Percentiles rank a stretch among this genome's conserved stretches.
phyloP scores from a whole-genome alignment of 2,888 invertebrate species.

The Saturnia japonica region DNA sequence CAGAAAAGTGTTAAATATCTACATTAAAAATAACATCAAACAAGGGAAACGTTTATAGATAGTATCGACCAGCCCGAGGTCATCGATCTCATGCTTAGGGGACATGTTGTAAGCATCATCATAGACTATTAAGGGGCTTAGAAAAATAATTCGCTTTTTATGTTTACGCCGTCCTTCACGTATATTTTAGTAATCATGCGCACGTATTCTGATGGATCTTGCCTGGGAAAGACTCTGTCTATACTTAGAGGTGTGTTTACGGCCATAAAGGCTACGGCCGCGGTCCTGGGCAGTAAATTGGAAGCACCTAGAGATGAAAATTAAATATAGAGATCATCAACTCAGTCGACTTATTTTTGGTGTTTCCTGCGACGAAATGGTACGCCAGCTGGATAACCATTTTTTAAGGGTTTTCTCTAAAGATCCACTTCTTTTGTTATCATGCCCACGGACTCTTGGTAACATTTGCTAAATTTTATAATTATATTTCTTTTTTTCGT shows the following conservation, averaged over 20 bases:
- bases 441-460: too few relatives aligned
- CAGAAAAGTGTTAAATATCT: slow-evolving; percentile 10
- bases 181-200: neutral
- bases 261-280: too few relatives aligned
- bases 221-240: neutral
- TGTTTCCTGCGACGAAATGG: too few relatives aligned
- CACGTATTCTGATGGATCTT: neutral
- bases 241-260: neutral
- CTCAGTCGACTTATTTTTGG: too few relatives aligned
- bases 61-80: slow-evolving; percentile 9
- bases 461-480: too few relatives aligned
- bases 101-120: slow-evolving; percentile 8
- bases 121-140: neutral
- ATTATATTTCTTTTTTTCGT: too few relatives aligned
- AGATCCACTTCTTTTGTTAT: too few relatives aligned
- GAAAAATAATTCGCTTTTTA: neutral
- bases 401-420: too few relatives aligned
- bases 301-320: too few relatives aligned
- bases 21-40: slow-evolving; percentile 22
- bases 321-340: too few relatives aligned
- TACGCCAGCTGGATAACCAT: too few relatives aligned
- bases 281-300: too few relatives aligned
- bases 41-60: slow-evolving; percentile 5
- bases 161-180: neutral
- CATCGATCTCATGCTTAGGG: slow-evolving; percentile 12